phyloP scores from a whole-genome alignment of 2,888 invertebrate species.

The Acleris sparsana region DNA sequence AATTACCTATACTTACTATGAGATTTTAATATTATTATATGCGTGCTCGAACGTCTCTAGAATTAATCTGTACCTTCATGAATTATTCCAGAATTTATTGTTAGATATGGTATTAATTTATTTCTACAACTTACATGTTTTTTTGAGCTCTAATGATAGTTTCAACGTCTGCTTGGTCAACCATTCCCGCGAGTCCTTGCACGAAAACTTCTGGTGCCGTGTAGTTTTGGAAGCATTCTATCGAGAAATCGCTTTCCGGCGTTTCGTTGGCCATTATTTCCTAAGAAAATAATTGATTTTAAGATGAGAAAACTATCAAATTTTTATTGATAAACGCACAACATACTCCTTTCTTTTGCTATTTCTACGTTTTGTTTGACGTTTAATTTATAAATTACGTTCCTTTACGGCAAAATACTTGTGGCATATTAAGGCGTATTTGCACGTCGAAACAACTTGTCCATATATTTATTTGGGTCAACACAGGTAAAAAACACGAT shows the following conservation, averaged over 20 bases:
- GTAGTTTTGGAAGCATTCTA: constrained; percentile 95
- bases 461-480: too few species aligned
- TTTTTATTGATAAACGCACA: not conserved
- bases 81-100: not conserved
- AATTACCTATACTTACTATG: too few species aligned
- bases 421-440: too few species aligned
- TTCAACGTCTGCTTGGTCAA: constrained; percentile 95
- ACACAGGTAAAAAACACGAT: too few species aligned
- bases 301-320: not conserved
- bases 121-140: constrained; percentile 88
- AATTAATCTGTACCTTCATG: too few species aligned
- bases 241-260: constrained; percentile 88
- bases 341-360: not conserved
- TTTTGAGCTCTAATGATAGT: constrained; percentile 95
- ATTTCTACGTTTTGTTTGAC: constrained; percentile 22
- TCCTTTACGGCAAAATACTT: constrained; percentile 3
- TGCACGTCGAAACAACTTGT: too few species aligned
- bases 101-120: not conserved
- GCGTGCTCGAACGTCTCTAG: too few species aligned
- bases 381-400: constrained; percentile 2
- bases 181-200: constrained; percentile 95
- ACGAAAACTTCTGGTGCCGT: constrained; percentile 96
- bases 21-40: too few species aligned
- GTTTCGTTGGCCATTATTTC: constrained; percentile 82
- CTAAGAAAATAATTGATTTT: not conserved